Evolutionary conservation across 30 jellyfish, hydroid and myxozoan genomes (phyloP).

Genomic region (Turritopsis dohrnii): DNA sequence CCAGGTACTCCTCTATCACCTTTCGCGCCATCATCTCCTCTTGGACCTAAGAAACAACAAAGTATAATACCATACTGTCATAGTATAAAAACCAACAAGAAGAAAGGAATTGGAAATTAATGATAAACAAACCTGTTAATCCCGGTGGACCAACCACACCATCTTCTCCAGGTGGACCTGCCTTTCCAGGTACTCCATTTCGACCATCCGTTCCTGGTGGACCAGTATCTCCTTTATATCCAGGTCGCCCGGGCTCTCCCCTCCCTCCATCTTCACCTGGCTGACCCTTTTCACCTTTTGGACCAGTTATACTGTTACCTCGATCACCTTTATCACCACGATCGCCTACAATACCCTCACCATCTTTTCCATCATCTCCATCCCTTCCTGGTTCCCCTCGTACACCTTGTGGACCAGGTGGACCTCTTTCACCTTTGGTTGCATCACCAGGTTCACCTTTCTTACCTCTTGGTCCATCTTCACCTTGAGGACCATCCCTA

Average conservation of each 20-base stretch:
- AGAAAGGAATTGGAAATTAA: background rate
- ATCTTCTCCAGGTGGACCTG: conserved; percentile 57
- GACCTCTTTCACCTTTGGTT: conserved; percentile 38
- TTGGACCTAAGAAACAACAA: conserved; percentile 48
- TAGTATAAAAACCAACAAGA: background rate
- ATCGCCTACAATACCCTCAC: conserved; percentile 60
- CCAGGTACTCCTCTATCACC: conserved; percentile 42
- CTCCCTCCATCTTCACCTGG: conserved; percentile 51
- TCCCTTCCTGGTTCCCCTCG: conserved; percentile 60
- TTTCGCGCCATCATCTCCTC: conserved; percentile 51
- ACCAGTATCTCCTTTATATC: conserved; percentile 40
- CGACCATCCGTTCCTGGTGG: conserved; percentile 44
- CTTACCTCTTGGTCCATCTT: conserved; percentile 30
- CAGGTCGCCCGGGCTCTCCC: conserved; percentile 32
- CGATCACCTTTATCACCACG: conserved; percentile 61
- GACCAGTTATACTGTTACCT: conserved; percentile 52
- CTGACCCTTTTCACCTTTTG: conserved; percentile 44
- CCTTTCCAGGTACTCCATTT: conserved; percentile 39
- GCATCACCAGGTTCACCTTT: conserved; percentile 41
- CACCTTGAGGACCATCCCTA: background rate
- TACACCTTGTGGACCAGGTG: conserved; percentile 61
- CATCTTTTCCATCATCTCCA: conserved; percentile 53
- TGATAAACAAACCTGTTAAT: conserved; percentile 32
- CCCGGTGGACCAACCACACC: conserved; percentile 67
- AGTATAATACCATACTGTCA: background rate